A percentile compares a stretch with the other conserved stretches of the same genome.
Evolutionary conservation across 2,888 invertebrate species (phyloP).

Genomic region (Sepioteuthis lessoniana): DNA sequence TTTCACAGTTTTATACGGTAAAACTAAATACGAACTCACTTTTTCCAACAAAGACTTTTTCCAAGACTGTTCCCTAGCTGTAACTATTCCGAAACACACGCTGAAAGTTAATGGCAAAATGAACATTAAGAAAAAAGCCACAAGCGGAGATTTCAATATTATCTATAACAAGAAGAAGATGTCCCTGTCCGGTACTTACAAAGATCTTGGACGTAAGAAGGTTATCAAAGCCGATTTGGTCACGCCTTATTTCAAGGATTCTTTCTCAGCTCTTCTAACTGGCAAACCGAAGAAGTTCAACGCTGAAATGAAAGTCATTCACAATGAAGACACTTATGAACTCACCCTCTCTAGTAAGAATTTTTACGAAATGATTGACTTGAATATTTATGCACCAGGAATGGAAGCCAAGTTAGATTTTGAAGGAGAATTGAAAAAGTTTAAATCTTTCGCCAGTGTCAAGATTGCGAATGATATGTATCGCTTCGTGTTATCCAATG

Average conservation of each 20-base stretch:
- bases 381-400: slow-evolving; percentile 38
- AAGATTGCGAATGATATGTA: background rate
- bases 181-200: background rate
- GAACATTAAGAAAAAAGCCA: background rate
- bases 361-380: background rate
- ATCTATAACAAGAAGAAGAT: slow-evolving; percentile 23
- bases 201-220: background rate
- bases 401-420: slow-evolving; percentile 26
- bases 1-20: background rate
- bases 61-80: background rate
- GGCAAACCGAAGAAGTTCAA: slow-evolving; percentile 43
- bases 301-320: background rate
- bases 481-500: background rate
- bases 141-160: background rate
- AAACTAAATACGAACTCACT: background rate
- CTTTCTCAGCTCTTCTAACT: background rate
- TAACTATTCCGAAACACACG: background rate
- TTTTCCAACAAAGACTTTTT: background rate
- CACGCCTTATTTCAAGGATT: background rate
- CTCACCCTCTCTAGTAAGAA: background rate
- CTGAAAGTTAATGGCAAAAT: background rate
- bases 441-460: background rate
- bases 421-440: slow-evolving; percentile 39
- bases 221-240: background rate
- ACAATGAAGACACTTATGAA: background rate